phyloP scores from a whole-genome alignment of 2,888 invertebrate genomes.

The Xestia xanthographa region DNA sequence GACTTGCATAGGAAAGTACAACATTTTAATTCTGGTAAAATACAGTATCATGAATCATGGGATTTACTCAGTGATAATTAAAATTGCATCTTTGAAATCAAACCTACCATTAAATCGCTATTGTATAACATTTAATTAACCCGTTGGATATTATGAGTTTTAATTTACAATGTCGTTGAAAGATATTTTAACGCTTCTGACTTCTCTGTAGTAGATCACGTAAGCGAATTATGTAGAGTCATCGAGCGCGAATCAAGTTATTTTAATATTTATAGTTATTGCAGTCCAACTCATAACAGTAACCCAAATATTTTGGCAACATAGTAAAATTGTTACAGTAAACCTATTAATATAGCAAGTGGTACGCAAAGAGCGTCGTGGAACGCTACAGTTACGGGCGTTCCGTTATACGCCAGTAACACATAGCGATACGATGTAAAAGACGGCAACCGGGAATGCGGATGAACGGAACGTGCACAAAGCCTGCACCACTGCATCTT shows the following conservation, averaged over 20 bases:
- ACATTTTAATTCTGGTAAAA: background rate
- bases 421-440: slow-evolving; percentile 67
- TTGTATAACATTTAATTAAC: slow-evolving; percentile 38
- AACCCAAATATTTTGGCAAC: slow-evolving; percentile 67
- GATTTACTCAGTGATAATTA: background rate
- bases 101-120: slow-evolving; percentile 9
- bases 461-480: slow-evolving; percentile 73
- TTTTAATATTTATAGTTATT: slow-evolving; percentile 36
- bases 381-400: slow-evolving; percentile 74
- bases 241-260: slow-evolving; percentile 11
- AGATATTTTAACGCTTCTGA: slow-evolving; percentile 11
- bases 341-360: slow-evolving; percentile 77
- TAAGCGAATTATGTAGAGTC: slow-evolving; percentile 31
- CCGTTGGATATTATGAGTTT: background rate
- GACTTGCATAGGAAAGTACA: background rate
- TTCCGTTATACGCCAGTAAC: slow-evolving; percentile 78
- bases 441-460: slow-evolving; percentile 75
- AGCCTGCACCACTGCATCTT: slow-evolving; percentile 46
- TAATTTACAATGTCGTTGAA: slow-evolving; percentile 8
- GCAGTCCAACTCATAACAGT: slow-evolving; percentile 56
- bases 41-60: slow-evolving; percentile 1
- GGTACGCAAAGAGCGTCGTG: slow-evolving; percentile 75
- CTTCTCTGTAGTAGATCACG: slow-evolving; percentile 27
- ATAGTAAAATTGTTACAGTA: slow-evolving; percentile 67
- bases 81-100: slow-evolving; percentile 21